Evolutionary conservation across 2,888 invertebrate species (phyloP).

Genomic region (Philhelius pedissequus): DNA sequence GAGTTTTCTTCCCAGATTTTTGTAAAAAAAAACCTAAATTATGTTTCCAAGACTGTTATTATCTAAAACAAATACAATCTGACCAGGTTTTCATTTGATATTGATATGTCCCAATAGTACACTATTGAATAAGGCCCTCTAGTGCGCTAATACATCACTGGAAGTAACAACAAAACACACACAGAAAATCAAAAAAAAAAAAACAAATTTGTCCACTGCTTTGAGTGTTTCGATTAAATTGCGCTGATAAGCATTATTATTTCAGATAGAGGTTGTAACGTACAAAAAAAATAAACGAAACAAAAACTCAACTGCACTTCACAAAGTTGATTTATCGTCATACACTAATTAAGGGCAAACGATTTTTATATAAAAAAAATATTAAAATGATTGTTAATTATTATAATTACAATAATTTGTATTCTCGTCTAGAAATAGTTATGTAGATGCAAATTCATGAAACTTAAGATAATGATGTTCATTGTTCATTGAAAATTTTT

Average conservation of each 20-base stretch:
- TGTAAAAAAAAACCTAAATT: no score
- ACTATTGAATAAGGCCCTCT: background rate
- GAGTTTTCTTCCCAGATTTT: no score
- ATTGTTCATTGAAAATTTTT: background rate
- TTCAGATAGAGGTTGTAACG: slow-evolving; percentile 34
- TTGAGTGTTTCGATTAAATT: slow-evolving; percentile 54
- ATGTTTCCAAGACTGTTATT: no score
- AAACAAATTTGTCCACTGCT: slow-evolving; percentile 8
- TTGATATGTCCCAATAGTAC: no score
- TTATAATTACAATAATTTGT: slow-evolving; percentile 45
- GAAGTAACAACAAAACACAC: slow-evolving; percentile 12
- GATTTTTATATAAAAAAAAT: background rate
- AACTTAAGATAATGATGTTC: background rate
- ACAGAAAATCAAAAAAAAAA: background rate
- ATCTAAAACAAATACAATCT: no score
- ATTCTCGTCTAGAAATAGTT: background rate
- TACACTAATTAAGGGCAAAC: slow-evolving; percentile 23
- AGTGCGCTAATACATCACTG: background rate
- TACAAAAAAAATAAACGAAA: background rate
- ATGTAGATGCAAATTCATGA: slow-evolving; percentile 18
- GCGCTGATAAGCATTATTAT: slow-evolving; percentile 52
- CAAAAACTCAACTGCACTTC: slow-evolving; percentile 5
- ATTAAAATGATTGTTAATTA: slow-evolving; percentile 42
- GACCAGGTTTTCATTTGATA: no score
- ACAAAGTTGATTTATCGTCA: slow-evolving; percentile 17